Percentiles rank a stretch among this genome's conserved stretches.
Evolutionary conservation across 2,888 invertebrate genomes (phyloP).

Genomic region (Epinotia nisella): DNA sequence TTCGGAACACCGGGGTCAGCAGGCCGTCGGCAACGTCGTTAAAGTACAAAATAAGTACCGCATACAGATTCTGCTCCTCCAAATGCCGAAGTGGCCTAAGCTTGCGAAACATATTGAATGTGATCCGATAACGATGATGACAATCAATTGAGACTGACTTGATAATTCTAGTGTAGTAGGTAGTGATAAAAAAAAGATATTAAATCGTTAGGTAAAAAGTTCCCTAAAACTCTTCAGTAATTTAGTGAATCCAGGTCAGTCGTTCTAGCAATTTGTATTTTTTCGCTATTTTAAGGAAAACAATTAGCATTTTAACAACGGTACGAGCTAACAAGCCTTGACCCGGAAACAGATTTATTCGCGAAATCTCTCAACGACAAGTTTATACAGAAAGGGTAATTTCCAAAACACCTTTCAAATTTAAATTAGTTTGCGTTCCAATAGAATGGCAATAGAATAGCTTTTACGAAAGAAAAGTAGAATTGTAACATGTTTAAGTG

Average conservation of each 20-base stretch:
- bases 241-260: constrained; percentile 2
- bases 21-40: no score
- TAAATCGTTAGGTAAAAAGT: no score
- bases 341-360: constrained; percentile 31
- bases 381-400: constrained; percentile 4
- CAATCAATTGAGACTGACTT: no score
- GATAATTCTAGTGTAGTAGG: no score
- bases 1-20: no score
- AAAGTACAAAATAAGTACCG: no score
- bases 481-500: no score
- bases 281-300: constrained; percentile 13
- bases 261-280: neutral
- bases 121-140: no score
- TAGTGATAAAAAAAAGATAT: no score
- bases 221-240: neutral
- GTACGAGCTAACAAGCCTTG: constrained; percentile 22
- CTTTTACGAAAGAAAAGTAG: neutral
- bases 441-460: neutral
- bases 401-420: constrained; percentile 6
- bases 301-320: constrained; percentile 27
- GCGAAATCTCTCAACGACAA: constrained; percentile 24
- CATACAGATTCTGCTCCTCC: no score
- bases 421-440: constrained; percentile 9
- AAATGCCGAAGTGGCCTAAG: no score
- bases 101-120: no score